Evolutionary conservation across 2,888 invertebrate genomes (phyloP).

Genomic region (Chrysolina americana): DNA sequence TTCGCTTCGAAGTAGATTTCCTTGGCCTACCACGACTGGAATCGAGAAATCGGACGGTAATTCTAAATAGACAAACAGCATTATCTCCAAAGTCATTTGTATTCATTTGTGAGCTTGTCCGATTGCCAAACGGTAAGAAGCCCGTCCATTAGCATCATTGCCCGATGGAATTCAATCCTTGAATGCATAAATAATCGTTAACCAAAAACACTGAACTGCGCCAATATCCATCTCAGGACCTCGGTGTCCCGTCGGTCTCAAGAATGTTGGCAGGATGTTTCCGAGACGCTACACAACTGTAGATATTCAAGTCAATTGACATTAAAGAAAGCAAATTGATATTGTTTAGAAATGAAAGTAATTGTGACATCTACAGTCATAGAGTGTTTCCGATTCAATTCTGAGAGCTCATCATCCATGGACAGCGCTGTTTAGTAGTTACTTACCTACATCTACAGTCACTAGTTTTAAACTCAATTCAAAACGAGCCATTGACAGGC

Average conservation of each 20-base stretch:
- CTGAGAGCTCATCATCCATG: no score
- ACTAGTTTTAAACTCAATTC: no score
- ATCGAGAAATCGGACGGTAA: neutral
- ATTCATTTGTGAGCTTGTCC: conserved; percentile 9
- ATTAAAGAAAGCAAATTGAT: no score
- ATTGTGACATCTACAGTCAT: no score
- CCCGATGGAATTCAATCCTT: neutral
- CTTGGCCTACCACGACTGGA: neutral
- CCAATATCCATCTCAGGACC: neutral
- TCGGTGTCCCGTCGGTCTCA: neutral
- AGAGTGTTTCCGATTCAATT: no score
- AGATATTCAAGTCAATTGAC: no score
- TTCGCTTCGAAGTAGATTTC: neutral
- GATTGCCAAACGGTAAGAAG: conserved; percentile 6
- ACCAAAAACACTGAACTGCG: neutral
- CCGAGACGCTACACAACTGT: neutral
- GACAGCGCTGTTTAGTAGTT: no score
- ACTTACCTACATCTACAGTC: no score
- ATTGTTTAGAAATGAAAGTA: no score
- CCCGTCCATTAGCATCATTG: conserved; percentile 12
- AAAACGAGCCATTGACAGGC: no score
- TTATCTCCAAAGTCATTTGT: conserved; percentile 7
- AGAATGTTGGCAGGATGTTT: neutral
- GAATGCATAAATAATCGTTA: conserved; percentile 11
- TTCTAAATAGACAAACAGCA: conserved; percentile 12